Conservation (phyloP, 2,797 vertebrate species). For the Gila robusta region DNA sequence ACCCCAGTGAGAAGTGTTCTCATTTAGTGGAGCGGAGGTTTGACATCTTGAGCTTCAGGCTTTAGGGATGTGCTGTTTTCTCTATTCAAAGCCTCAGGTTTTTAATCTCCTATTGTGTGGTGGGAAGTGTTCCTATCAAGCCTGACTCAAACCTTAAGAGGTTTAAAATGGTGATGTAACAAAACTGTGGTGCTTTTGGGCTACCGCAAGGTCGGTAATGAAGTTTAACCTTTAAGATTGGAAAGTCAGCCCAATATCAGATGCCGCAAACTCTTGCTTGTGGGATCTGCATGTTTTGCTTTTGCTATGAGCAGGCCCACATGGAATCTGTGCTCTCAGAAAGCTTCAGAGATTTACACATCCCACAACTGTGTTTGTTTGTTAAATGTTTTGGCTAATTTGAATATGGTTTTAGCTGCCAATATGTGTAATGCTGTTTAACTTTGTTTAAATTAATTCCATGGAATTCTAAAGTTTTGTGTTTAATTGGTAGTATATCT, state of each 20-base stretch:
- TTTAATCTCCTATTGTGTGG: constrained; percentile 1
- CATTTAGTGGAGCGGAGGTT: constrained; percentile 33
- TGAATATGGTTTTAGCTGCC: constrained; percentile 23
- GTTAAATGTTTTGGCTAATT: constrained; percentile 23
- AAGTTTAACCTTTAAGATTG: constrained; percentile 18
- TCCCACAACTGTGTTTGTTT: constrained; percentile 19
- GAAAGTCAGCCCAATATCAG: constrained; percentile 22
- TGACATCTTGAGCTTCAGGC: constrained; percentile 27
- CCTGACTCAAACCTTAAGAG: constrained; percentile 3
- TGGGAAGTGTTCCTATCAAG: constrained; percentile 21
- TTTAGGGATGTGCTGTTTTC: constrained; percentile 19
- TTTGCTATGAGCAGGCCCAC: not conserved
- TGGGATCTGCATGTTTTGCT: not conserved
- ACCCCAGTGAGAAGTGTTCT: not conserved
- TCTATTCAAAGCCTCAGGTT: constrained; percentile 3
- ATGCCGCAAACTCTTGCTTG: not conserved
- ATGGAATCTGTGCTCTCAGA: constrained; percentile 2
- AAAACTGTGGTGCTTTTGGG: constrained; percentile 13
- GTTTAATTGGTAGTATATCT: not conserved
- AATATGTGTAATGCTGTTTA: not conserved
- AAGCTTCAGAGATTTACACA: constrained; percentile 2
- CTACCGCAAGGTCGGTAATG: not conserved
- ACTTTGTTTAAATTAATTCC: not conserved
- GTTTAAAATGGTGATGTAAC: constrained; percentile 25
- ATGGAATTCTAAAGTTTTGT: not conserved